A percentile compares a stretch with the other conserved stretches of the same genome.
phyloP scores from a whole-genome alignment of 2,113 vertebrate genomes.

The Alethe castanea region DNA sequence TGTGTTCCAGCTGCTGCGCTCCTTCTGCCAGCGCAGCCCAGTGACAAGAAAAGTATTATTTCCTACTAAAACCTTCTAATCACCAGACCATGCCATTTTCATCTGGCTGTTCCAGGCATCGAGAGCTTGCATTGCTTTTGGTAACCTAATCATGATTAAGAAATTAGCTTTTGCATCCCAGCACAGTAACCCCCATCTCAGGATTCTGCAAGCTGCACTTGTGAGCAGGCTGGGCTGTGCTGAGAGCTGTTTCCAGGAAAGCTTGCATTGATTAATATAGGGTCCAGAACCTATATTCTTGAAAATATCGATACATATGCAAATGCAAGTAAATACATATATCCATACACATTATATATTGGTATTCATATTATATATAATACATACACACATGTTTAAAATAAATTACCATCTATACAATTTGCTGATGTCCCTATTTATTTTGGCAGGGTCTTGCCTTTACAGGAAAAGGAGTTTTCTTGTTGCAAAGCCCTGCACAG shows the following conservation, averaged over 20 bases:
- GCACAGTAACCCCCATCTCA: background rate
- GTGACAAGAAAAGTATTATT: slow-evolving; percentile 79
- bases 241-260: background rate
- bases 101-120: slow-evolving; percentile 33
- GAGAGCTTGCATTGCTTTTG: background rate
- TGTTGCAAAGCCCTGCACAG: background rate
- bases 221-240: background rate
- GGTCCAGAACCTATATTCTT: background rate
- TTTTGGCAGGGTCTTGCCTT: slow-evolving; percentile 43
- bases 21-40: slow-evolving; percentile 38
- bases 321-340: background rate
- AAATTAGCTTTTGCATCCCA: slow-evolving; percentile 45
- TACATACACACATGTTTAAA: fast-evolving
- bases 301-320: background rate
- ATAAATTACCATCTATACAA: background rate
- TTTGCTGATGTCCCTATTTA: slow-evolving; percentile 38
- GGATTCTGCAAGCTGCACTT: background rate
- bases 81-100: slow-evolving; percentile 55
- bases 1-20: slow-evolving; percentile 75
- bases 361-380: background rate
- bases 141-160: slow-evolving; percentile 41
- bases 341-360: no score
- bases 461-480: background rate
- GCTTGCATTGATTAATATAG: background rate
- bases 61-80: slow-evolving; percentile 71